These are phyloP conservation scores for Turnix velox DNA, from an alignment of 2,113 vertebrate species.

Conservation along the genomic window DNA sequence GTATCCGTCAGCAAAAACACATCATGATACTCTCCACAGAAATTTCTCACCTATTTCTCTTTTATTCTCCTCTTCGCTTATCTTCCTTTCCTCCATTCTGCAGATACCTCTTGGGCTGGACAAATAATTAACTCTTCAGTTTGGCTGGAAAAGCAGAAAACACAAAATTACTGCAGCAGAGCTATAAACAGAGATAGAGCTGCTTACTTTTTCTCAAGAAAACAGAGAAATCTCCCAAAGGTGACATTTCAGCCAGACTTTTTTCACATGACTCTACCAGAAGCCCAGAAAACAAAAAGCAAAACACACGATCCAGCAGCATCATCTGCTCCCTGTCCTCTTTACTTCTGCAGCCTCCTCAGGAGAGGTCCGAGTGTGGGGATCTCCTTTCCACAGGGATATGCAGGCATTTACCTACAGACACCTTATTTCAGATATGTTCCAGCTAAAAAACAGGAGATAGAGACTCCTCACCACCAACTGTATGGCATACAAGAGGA, in stretches of 20 bases:
- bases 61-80: neutral
- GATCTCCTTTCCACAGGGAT: neutral
- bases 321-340: neutral
- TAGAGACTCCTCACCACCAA: neutral
- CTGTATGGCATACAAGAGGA: neutral
- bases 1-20: neutral
- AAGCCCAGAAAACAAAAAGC: neutral
- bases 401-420: neutral
- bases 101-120: neutral
- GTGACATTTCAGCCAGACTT: neutral
- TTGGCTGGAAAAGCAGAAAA: neutral
- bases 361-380: neutral
- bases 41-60: neutral
- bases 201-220: neutral
- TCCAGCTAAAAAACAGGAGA: neutral
- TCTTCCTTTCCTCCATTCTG: neutral
- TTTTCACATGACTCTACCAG: neutral
- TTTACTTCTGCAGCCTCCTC: neutral
- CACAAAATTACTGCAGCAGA: neutral
- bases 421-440: neutral
- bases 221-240: neutral
- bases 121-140: neutral
- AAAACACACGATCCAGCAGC: neutral
- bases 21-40: neutral
- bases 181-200: neutral